phyloP scores from a whole-genome alignment of 2,888 invertebrate species.

The Apamea monoglypha region DNA sequence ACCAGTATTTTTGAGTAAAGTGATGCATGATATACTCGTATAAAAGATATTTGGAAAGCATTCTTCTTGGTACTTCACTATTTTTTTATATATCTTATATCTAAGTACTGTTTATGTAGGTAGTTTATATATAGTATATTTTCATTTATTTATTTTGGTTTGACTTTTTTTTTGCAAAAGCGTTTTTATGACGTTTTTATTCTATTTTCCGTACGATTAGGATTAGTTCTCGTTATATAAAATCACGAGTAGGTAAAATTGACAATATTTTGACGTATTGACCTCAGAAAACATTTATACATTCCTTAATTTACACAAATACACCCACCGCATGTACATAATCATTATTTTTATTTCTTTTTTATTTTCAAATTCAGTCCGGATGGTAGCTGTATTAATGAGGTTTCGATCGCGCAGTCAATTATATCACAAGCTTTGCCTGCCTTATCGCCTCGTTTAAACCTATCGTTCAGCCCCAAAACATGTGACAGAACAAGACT shows the following conservation, averaged over 20 bases:
- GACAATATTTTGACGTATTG: neutral
- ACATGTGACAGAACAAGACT: conserved; percentile 87
- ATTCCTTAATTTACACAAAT: conserved; percentile 29
- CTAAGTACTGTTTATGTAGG: conserved; percentile 45
- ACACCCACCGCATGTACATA: conserved; percentile 46
- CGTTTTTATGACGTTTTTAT: conserved; percentile 6
- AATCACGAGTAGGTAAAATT: conserved; percentile 41
- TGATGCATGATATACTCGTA: conserved; percentile 72
- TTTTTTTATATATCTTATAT: conserved; percentile 45
- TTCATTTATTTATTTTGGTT: conserved; percentile 55
- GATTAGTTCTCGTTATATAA: conserved; percentile 19
- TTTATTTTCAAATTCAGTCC: conserved; percentile 79
- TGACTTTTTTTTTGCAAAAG: conserved; percentile 31
- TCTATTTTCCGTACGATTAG: conserved; percentile 20
- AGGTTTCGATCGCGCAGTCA: conserved; percentile 89
- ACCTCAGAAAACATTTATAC: conserved; percentile 6
- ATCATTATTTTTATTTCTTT: conserved; percentile 50
- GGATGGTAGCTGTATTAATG: conserved; percentile 89
- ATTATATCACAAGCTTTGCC: conserved; percentile 90
- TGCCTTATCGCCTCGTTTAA: conserved; percentile 86
- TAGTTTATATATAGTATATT: conserved; percentile 52
- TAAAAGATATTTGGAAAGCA: conserved; percentile 81
- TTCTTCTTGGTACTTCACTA: conserved; percentile 80
- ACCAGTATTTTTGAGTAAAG: conserved; percentile 61
- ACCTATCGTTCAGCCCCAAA: conserved; percentile 86